Percentiles rank a stretch among this genome's conserved stretches.
Conservation (phyloP, 2,797 vertebrate genomes). For the Cyprinella venusta region DNA sequence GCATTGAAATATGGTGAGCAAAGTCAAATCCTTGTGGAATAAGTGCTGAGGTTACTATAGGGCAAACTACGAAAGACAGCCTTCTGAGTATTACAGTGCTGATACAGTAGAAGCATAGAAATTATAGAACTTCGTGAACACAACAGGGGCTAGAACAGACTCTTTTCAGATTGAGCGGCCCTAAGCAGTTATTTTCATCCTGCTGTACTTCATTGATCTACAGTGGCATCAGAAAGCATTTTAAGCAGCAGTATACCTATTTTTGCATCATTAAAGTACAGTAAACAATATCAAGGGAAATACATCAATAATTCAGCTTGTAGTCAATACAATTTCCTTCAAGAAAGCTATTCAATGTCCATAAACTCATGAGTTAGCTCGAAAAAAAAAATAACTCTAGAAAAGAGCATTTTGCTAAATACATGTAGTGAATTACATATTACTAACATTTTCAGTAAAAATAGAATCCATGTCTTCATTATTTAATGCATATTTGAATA, state of each 20-base stretch:
- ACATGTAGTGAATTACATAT: neutral
- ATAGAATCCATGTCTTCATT: neutral
- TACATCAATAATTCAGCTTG: too few species aligned
- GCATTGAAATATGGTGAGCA: neutral
- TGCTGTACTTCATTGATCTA: neutral
- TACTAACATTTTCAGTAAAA: too few species aligned
- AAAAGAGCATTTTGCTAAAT: neutral
- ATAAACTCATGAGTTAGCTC: neutral
- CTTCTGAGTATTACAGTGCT: neutral
- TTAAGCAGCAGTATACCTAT: neutral
- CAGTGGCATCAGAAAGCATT: neutral
- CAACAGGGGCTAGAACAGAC: neutral
- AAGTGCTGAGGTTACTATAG: neutral
- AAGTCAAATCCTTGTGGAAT: constrained; percentile 5
- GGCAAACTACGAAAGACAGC: neutral
- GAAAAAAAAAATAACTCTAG: neutral
- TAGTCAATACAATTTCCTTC: too few species aligned
- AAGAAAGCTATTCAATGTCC: neutral
- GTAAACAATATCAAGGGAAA: neutral
- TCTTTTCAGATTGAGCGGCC: neutral
- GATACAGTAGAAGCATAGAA: neutral
- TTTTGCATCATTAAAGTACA: neutral
- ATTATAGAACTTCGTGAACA: neutral
- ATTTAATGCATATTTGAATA: too few species aligned
- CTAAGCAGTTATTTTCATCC: neutral